phyloP scores from a whole-genome alignment of 30 jellyfish, hydroid and myxozoan genomes.

The Sanderia malayensis region DNA sequence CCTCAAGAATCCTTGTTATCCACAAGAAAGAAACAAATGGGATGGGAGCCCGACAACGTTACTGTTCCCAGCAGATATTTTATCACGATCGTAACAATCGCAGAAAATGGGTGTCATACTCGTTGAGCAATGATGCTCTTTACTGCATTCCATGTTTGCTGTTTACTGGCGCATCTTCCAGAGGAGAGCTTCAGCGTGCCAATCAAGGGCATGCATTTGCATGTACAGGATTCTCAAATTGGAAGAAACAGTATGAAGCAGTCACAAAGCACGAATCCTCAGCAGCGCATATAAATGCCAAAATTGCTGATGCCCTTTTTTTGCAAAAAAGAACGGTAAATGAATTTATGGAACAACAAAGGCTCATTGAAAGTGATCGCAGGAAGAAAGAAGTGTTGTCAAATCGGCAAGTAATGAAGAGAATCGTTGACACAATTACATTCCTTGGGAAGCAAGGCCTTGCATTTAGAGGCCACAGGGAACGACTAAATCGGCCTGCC shows the following conservation, averaged over 20 bases:
- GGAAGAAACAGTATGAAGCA: slow-evolving; percentile 38
- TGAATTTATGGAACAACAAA: not conserved
- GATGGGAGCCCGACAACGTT: slow-evolving; percentile 16
- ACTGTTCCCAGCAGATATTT: slow-evolving; percentile 31
- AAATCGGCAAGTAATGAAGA: slow-evolving; percentile 16
- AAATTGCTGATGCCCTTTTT: slow-evolving; percentile 33
- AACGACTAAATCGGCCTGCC: slow-evolving; percentile 1
- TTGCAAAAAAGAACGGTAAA: slow-evolving; percentile 13
- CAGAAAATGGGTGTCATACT: slow-evolving; percentile 15
- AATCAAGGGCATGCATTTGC: slow-evolving; percentile 26
- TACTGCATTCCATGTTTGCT: slow-evolving; percentile 34
- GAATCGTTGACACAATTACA: slow-evolving; percentile 12
- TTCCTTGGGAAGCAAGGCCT: slow-evolving; percentile 41
- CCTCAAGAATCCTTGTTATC: not conserved
- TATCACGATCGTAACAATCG: slow-evolving; percentile 2
- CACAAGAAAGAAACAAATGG: not conserved
- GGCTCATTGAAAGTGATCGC: slow-evolving; percentile 7
- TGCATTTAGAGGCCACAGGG: slow-evolving; percentile 38
- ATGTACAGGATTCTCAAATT: slow-evolving; percentile 13
- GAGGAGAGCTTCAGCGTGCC: slow-evolving; percentile 26
- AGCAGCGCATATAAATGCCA: slow-evolving; percentile 2
- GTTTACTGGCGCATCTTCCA: slow-evolving; percentile 25
- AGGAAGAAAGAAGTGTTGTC: slow-evolving; percentile 9
- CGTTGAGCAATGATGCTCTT: slow-evolving; percentile 18
- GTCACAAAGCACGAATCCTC: slow-evolving; percentile 35